phyloP scores from a whole-genome alignment of 2,797 vertebrate genomes.

The Mycteria americana region DNA sequence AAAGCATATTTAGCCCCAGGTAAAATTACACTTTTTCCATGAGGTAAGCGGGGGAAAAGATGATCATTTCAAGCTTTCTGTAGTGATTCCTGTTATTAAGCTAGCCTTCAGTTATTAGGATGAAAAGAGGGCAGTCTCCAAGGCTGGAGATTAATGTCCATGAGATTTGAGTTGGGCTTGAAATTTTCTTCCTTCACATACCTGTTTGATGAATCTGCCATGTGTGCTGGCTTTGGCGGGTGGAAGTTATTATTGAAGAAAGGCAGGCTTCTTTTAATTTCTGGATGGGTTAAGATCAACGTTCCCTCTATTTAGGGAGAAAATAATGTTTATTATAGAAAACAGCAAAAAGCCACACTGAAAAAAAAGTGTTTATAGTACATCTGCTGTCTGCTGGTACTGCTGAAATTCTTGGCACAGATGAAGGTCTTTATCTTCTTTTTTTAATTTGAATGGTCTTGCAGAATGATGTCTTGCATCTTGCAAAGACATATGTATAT shows the following conservation, averaged over 20 bases:
- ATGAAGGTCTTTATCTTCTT: background rate
- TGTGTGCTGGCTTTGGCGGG: background rate
- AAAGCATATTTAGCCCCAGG: background rate
- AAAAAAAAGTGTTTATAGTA: background rate
- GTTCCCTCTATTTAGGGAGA: background rate
- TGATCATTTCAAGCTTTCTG: conserved; percentile 45
- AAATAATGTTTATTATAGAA: background rate
- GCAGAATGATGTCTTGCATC: background rate
- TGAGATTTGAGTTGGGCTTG: conserved; percentile 12
- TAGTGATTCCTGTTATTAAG: conserved; percentile 45
- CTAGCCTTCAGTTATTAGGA: conserved; percentile 39
- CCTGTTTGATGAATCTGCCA: conserved; percentile 27
- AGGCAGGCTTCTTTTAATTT: conserved; percentile 29
- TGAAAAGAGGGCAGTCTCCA: conserved; percentile 38
- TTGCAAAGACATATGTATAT: background rate
- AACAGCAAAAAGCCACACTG: background rate
- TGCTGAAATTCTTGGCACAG: background rate
- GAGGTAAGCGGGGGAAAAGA: background rate
- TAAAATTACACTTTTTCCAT: conserved; percentile 17
- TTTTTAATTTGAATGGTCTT: background rate
- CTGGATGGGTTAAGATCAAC: background rate
- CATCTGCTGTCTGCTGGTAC: background rate
- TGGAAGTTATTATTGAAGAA: conserved; percentile 46
- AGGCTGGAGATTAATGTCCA: conserved; percentile 24
- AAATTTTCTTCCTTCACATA: conserved; percentile 19